These are phyloP conservation scores for Dynastes tityus DNA, from an alignment of 2,888 invertebrate species.

Conservation along the genomic window DNA sequence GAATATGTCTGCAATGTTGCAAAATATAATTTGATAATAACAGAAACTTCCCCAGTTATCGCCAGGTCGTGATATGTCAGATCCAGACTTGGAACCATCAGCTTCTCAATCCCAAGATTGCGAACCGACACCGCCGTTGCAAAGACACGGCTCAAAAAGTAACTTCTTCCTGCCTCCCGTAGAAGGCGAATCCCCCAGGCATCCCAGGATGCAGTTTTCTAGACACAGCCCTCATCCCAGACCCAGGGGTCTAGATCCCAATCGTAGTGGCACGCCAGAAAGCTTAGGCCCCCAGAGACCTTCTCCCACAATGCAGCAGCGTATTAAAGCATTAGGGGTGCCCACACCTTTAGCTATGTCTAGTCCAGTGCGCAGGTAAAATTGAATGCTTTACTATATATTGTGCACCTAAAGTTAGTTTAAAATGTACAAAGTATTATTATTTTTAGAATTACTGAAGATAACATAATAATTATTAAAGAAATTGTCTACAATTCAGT, in stretches of 20 bases:
- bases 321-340: conserved; percentile 91
- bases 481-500: background rate
- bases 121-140: conserved; percentile 90
- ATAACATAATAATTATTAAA: no score
- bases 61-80: conserved; percentile 86
- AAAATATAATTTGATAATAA: conserved; percentile 19
- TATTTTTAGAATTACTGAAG: background rate
- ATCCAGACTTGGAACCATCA: conserved; percentile 90
- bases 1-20: background rate
- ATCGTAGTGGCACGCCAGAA: conserved; percentile 67
- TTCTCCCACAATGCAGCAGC: conserved; percentile 91
- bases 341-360: conserved; percentile 91
- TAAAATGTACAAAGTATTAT: conserved; percentile 32
- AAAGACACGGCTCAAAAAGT: conserved; percentile 88
- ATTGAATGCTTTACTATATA: background rate
- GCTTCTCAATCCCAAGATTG: conserved; percentile 94
- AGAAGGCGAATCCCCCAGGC: conserved; percentile 74
- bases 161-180: conserved; percentile 89
- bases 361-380: conserved; percentile 90
- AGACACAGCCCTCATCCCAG: conserved; percentile 88
- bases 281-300: conserved; percentile 72
- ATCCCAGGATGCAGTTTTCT: conserved; percentile 73
- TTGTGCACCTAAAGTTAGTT: background rate
- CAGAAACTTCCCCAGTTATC: conserved; percentile 76
- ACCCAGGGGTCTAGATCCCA: conserved; percentile 78